phyloP scores from a whole-genome alignment of 2,888 invertebrate species.

The Dione juno region DNA sequence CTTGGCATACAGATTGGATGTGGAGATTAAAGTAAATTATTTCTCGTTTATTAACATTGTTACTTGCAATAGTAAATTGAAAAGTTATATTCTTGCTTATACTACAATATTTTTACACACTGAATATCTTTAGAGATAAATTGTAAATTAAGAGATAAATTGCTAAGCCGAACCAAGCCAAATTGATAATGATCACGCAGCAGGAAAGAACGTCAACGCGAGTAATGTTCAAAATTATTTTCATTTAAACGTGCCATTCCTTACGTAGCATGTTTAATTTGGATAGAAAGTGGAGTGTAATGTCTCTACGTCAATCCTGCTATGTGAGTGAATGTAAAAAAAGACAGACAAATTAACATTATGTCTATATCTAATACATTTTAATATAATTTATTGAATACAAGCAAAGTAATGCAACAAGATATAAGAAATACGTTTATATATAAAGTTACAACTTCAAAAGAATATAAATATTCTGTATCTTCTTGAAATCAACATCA shows the following conservation, averaged over 20 bases:
- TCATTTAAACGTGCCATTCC: not conserved
- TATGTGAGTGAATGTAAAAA: not conserved
- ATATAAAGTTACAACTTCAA: not conserved
- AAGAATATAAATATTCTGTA: not conserved
- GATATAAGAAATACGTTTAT: not conserved
- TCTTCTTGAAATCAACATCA: not conserved
- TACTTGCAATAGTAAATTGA: slow-evolving; percentile 27
- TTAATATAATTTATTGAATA: slow-evolving; percentile 1
- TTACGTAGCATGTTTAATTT: not conserved
- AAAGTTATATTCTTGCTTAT: not conserved
- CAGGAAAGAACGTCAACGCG: too few relatives aligned
- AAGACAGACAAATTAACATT: not conserved
- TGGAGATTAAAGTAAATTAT: slow-evolving; percentile 48
- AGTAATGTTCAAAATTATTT: not conserved
- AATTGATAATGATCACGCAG: too few relatives aligned
- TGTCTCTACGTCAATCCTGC: not conserved
- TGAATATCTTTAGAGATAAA: too few relatives aligned
- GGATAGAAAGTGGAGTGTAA: not conserved
- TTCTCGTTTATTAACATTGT: slow-evolving; percentile 33
- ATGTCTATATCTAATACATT: not conserved
- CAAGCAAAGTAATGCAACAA: not conserved
- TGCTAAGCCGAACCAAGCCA: too few relatives aligned
- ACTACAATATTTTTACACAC: not conserved
- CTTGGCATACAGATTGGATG: slow-evolving; percentile 65
- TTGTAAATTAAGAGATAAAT: not conserved